phyloP scores from a whole-genome alignment of 2,797 vertebrate species.

The Tadarida brasiliensis region DNA sequence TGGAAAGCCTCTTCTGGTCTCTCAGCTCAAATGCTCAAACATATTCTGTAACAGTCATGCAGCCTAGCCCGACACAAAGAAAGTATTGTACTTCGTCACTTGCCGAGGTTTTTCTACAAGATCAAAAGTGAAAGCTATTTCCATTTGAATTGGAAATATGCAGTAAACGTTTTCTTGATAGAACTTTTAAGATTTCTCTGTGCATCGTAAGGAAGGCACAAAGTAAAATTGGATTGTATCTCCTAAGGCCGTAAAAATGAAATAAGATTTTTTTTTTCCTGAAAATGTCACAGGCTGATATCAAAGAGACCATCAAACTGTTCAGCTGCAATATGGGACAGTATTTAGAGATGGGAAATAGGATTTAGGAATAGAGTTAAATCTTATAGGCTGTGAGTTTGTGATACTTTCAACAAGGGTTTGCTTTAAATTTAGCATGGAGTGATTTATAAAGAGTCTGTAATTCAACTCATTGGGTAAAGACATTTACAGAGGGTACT shows the following conservation, averaged over 20 bases:
- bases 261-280: not conserved
- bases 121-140: constrained; percentile 83
- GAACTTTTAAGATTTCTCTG: constrained; percentile 71
- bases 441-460: constrained; percentile 36
- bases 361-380: constrained; percentile 48
- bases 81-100: constrained; percentile 75
- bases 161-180: constrained; percentile 70
- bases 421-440: constrained; percentile 24
- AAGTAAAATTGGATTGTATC: constrained; percentile 45
- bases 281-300: constrained; percentile 36
- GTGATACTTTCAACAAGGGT: not conserved
- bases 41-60: constrained; percentile 51
- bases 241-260: constrained; percentile 38
- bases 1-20: constrained; percentile 85
- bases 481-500: not conserved
- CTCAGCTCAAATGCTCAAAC: constrained; percentile 77
- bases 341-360: constrained; percentile 57
- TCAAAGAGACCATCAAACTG: constrained; percentile 48
- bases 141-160: constrained; percentile 79
- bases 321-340: not conserved
- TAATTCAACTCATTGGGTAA: not conserved
- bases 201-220: constrained; percentile 28
- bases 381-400: not conserved
- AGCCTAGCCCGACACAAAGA: constrained; percentile 71
- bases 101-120: constrained; percentile 70